These are phyloP conservation scores for Atherinosoma microstoma DNA, from an alignment of 2,797 vertebrate genomes.

Conservation along the genomic window DNA sequence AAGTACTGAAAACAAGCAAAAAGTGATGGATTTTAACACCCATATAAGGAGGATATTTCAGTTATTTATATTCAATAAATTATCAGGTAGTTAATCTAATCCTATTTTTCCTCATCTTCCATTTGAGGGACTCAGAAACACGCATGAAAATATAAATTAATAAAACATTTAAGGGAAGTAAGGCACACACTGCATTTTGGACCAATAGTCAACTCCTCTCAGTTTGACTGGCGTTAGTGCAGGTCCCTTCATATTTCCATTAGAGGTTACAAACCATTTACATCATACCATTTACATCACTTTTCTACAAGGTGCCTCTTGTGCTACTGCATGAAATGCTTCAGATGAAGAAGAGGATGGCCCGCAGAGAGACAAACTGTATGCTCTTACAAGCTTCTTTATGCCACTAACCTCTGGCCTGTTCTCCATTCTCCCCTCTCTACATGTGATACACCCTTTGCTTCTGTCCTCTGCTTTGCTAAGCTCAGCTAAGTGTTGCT, in stretches of 20 bases:
- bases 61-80: background rate
- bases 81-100: no score
- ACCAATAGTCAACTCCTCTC: background rate
- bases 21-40: background rate
- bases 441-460: slow-evolving; percentile 54
- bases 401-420: slow-evolving; percentile 1
- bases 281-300: background rate
- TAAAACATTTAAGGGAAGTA: background rate
- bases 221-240: slow-evolving; percentile 4
- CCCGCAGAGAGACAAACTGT: background rate
- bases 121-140: background rate
- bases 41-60: background rate
- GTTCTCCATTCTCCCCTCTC: slow-evolving; percentile 38
- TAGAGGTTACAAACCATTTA: slow-evolving; percentile 13
- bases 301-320: background rate
- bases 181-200: background rate
- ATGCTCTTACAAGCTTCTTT: background rate
- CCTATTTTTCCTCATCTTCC: background rate
- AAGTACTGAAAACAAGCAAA: background rate
- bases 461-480: slow-evolving; percentile 47
- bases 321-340: slow-evolving; percentile 8
- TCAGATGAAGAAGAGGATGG: slow-evolving; percentile 2
- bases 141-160: background rate
- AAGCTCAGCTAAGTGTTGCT: slow-evolving; percentile 68
- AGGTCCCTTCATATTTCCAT: slow-evolving; percentile 5